Conservation (phyloP, 2,113 vertebrate species). For the Psilopogon haemacephalus region DNA sequence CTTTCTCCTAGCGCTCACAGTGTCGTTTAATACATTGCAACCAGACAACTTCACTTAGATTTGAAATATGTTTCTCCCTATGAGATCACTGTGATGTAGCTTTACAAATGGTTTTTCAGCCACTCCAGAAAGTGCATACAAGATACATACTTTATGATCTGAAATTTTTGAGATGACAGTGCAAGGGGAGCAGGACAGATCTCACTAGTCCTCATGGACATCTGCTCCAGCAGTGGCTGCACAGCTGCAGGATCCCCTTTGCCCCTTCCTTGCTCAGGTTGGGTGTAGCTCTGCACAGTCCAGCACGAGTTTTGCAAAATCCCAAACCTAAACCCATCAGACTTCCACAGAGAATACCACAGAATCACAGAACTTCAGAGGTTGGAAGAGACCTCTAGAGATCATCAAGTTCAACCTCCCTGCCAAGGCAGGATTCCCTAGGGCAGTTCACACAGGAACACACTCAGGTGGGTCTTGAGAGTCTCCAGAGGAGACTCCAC, state of each 20-base stretch:
- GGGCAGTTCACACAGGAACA: no score
- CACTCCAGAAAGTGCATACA: not conserved
- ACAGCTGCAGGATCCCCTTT: not conserved
- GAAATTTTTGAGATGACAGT: not conserved
- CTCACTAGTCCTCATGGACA: not conserved
- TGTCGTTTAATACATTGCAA: not conserved
- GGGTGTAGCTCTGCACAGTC: not conserved
- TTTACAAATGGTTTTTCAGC: not conserved
- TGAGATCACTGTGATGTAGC: not conserved
- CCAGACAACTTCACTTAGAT: not conserved
- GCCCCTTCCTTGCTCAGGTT: not conserved
- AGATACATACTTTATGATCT: not conserved
- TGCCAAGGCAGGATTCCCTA: no score
- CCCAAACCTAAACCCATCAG: not conserved
- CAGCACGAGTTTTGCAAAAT: not conserved
- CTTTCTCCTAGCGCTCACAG: not conserved
- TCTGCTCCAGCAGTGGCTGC: not conserved
- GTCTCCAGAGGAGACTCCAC: no score
- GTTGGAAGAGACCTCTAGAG: no score
- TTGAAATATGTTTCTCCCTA: not conserved
- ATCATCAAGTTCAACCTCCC: no score
- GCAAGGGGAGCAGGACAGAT: rapidly evolving
- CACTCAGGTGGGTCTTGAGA: no score
- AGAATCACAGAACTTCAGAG: no score
- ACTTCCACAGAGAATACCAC: not conserved